Evolutionary conservation across 2,888 invertebrate genomes (phyloP), one percentile per base, ranked within the genome.

Genomic region (Cheilosia variabilis): DNA sequence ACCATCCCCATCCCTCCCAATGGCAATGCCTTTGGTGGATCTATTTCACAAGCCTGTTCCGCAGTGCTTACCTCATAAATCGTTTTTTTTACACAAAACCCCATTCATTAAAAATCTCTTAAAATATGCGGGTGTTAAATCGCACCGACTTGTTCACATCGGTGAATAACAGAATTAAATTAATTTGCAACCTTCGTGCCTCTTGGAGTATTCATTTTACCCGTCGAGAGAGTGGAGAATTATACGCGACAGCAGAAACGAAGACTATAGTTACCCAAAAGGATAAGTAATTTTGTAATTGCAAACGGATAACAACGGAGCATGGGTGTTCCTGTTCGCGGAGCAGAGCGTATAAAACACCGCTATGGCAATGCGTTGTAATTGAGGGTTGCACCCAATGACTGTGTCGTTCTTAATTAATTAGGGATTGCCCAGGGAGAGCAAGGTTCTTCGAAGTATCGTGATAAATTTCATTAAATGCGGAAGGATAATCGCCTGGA

Each of bases 361-460:
- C 47, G 58, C 34, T 17, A 27, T 45, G 45, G 55, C 13, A 45
- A 69, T 58, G 45, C 34, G 47, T 69, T 47, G 34, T 76, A 43
- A 76, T 71, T 52, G 50, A 43, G 58, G 57, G 41, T 76, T 66
- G 58, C 75, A 76, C 50, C 66, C 50, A 66, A 19, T 47, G 50
- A 41, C 24, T 47, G 50, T 65, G 75, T 58, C 75, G 37, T 45
- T 66, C 75, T 76, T 76, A 75, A 66, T 75, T 58, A 76, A 73
- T 53, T 27, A 62, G 47, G 43, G 63, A 43, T 52, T 22, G 10
- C 13, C 31, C 31, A 22, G 5, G 50, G 19, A 22, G 7, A 34
- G 17, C 17, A 27, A 9, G 31, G 57, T 15, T 37, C 37, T 13
- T 34, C 45, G 19, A 19, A 43, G 45, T 45, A 45, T 27, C 19